Evolutionary conservation across 2,113 vertebrate genomes (phyloP), one percentile per base, ranked within the genome.

Genomic region (Mustela lutreola): DNA sequence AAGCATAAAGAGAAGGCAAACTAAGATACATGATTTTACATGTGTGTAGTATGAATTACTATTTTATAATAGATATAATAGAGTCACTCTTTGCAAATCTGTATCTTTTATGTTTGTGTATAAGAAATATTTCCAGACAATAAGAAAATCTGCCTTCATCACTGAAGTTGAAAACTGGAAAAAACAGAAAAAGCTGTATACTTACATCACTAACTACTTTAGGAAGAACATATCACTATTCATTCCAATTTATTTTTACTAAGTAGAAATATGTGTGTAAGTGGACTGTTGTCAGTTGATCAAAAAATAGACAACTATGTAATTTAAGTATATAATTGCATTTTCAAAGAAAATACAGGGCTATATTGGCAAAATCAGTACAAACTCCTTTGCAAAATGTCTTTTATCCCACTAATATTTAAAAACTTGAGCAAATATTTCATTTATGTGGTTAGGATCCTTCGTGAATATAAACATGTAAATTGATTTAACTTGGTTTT

Each of bases 361-460:
- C 48, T 89, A 53, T 31, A 86, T 67, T 91, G 89, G 87, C 39
- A 93, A 97, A 94, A 94, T 82, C 26, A 97, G 89, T 83, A 83
- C 28, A 88, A 62, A 89, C 86, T 96, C 96, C 70, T 80, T 22
- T 75, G 39, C 39, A 86, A 89, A 91, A 94, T 97, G 78, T 95
- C 56, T 88, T 95, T 82, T 16, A 75, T 42, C 22, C 67, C 36
- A 48, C 60, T 86, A 95, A 95, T 83, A 94, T 76, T 95, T 70
- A 84, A 95, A 90, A 97, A 91, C 31, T 24, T 95, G 19, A 94
- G 95, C 80, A 97, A 96, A 96, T 31, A 87, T 85, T 67, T 94
- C 70, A 96, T 95, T 97, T 95, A 31, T 91, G 19, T 95, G 21
- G 71, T 95, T 97, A 92, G 95, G 67, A 92, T 79, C 12, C 28